Base-by-base conservation (phyloP, 2,888 invertebrate genomes). In the Drosophila maculinotata region DNA sequence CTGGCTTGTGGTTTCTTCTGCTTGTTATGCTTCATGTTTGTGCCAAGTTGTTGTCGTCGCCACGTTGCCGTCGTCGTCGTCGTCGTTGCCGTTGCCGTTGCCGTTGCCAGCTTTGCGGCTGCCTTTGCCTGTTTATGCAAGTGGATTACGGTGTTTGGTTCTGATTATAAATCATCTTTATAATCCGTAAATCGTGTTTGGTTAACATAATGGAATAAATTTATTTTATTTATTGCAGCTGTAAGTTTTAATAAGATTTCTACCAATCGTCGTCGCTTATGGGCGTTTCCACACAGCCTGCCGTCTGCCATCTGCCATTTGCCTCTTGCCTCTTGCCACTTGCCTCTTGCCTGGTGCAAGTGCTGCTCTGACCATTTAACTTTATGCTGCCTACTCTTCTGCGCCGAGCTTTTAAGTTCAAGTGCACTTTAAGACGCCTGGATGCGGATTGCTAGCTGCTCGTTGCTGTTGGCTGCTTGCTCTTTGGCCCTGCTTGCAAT, bases 171-270 rank as follows among this genome's bases (percentile, higher is more conserved):
- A 85, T 85, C 85, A 85, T 85, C 87, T 88, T 88, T 86, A 88
- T 85, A 85, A 85, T 85, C 87, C 84, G 84, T 84, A 88, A 88
- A 85, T 85, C 88, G 85, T 85, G 85, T 84, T 84, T 84, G 87
- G 87, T 80, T 87, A 88, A 84, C 87, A 83, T 88, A 85, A 85
- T 88, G 85, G 88, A 85, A 88, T 85, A 88, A 80, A 87, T 85
- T 88, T 86, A 83, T 88, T 79, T 88, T 84, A 84, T 84, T 88
- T 88, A 88, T 83, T 83, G 85, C 87, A 76, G 87, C 83, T 79
- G 87, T 81, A 76, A 87, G 83, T 83, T 83, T 87, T 83, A 87
- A 83, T 83, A 83, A 81, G 83, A 83, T 78, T 83, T 81, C 86
- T 58, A 79, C 77, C 83, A 79, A 58, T 76, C 62, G 59, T 71